These are phyloP conservation scores for Orchesella flavescens DNA, from an alignment of 2,888 invertebrate genomes.

Conservation along the genomic window DNA sequence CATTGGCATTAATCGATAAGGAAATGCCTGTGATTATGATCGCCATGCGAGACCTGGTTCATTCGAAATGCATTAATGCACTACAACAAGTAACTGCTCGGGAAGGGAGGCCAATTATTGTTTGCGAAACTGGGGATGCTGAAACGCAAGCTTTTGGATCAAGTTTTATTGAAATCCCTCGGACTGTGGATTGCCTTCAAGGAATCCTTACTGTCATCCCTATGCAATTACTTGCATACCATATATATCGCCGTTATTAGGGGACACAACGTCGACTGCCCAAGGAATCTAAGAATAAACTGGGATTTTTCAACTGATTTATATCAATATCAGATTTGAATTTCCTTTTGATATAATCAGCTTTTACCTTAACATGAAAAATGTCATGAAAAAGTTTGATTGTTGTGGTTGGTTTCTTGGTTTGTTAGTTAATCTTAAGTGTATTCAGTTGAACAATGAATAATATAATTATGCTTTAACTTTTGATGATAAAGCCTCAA, in stretches of 20 bases:
- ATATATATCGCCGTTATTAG: constrained; percentile 97
- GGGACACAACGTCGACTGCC: constrained; percentile 98
- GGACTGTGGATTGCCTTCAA: constrained; percentile 95
- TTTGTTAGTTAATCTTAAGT: no score
- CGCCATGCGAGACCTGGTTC: constrained; percentile 95
- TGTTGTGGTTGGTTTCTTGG: no score
- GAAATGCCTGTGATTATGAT: constrained; percentile 99
- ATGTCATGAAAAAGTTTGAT: no score
- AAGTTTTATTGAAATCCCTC: constrained; percentile 89
- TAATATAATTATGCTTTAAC: no score
- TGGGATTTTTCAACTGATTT: no score
- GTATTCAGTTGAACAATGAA: no score
- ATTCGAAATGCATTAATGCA: constrained; percentile 98
- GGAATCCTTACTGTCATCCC: constrained; percentile 96
- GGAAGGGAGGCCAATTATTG: constrained; percentile 93
- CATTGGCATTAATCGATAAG: constrained; percentile 96
- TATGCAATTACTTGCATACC: constrained; percentile 97
- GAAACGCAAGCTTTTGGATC: constrained; percentile 88
- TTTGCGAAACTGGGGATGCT: constrained; percentile 94
- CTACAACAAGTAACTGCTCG: constrained; percentile 95
- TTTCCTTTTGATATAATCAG: no score
- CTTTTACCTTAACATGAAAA: no score
- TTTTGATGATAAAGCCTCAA: no score
- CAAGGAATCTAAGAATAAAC: constrained; percentile 97
- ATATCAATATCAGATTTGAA: no score